Conservation (phyloP, 2,888 invertebrate species). For the Cantharis rustica region DNA sequence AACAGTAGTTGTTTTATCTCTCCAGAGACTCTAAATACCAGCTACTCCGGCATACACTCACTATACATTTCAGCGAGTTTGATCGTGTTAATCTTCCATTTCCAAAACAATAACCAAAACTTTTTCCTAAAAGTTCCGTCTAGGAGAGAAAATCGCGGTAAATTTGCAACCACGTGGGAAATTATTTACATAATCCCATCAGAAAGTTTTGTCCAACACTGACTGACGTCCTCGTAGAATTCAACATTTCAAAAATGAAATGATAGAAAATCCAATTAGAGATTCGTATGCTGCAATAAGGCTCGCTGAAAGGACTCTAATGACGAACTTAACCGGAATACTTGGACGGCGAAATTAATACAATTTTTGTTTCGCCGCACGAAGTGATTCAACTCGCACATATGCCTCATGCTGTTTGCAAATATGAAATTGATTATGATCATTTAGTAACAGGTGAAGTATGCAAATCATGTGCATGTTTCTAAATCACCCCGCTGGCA, state of each 20-base stretch:
- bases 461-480: conserved; percentile 39
- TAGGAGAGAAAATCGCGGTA: background rate
- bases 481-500: conserved; percentile 33
- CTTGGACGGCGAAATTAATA: background rate
- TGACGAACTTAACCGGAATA: background rate
- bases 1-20: background rate
- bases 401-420: background rate
- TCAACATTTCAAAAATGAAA: background rate
- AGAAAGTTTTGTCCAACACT: background rate
- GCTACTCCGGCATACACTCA: background rate
- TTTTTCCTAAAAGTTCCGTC: background rate
- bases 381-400: background rate
- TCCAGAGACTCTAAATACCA: background rate
- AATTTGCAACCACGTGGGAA: background rate
- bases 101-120: background rate
- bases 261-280: background rate
- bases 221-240: background rate
- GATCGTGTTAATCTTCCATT: background rate
- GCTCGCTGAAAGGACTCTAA: background rate
- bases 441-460: conserved; percentile 38
- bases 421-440: background rate
- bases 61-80: background rate
- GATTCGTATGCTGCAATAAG: background rate
- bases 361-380: background rate
- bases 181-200: background rate